phyloP scores from a whole-genome alignment of 2,113 vertebrate genomes.

The Nymphicus hollandicus region DNA sequence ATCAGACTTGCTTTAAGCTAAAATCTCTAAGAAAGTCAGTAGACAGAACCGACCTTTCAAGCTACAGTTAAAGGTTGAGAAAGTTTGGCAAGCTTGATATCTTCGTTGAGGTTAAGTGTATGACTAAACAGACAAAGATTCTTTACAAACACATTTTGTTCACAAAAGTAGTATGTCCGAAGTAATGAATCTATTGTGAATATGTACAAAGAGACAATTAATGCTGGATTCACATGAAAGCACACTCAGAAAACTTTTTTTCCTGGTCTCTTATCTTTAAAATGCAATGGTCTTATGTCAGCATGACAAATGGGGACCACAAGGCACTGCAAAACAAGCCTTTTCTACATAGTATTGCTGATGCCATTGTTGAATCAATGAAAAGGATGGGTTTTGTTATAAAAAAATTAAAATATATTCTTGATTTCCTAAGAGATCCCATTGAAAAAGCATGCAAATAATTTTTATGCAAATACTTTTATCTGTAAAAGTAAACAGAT shows the following conservation, averaged over 20 bases:
- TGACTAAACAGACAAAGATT: not conserved
- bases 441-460: not conserved
- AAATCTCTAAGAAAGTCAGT: not conserved
- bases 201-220: slow-evolving; percentile 3
- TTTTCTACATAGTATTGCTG: not conserved
- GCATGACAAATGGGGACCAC: not conserved
- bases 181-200: not conserved
- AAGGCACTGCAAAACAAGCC: not conserved
- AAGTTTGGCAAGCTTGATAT: not conserved
- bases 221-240: not conserved
- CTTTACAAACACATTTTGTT: not conserved
- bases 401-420: not conserved
- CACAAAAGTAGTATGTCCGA: not conserved
- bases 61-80: not conserved
- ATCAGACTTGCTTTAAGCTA: not conserved
- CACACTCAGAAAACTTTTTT: slow-evolving; percentile 8
- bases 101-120: not conserved
- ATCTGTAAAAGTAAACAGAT: not conserved
- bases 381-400: not conserved
- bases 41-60: not conserved
- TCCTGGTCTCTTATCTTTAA: slow-evolving; percentile 36
- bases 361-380: not conserved
- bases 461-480: not conserved
- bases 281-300: not conserved
- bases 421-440: not conserved